Conservation (phyloP, 2,797 vertebrate genomes). For the Syngnathus acus region DNA sequence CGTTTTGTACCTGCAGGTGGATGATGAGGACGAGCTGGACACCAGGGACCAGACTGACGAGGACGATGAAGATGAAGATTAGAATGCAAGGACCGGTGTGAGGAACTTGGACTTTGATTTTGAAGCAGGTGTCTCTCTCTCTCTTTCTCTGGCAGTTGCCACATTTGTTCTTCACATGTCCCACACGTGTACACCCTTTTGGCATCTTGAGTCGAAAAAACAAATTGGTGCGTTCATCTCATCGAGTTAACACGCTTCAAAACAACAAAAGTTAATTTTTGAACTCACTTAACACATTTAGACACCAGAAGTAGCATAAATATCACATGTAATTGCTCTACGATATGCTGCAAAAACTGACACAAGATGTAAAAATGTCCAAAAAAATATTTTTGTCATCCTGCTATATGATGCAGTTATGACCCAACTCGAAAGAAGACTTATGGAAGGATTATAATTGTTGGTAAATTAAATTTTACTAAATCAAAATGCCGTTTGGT, state of each 20-base stretch:
- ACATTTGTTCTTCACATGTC: background rate
- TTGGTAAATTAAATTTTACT: conserved; percentile 65
- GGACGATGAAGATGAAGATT: conserved; percentile 73
- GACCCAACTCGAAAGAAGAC: conserved; percentile 74
- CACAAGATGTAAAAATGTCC: conserved; percentile 44
- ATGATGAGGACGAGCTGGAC: conserved; percentile 92
- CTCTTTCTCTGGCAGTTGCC: background rate
- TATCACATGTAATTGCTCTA: conserved; percentile 33
- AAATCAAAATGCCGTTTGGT: conserved; percentile 32
- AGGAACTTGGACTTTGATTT: conserved; percentile 26
- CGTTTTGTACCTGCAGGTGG: conserved; percentile 70
- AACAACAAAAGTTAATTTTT: conserved; percentile 15
- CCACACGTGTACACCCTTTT: background rate
- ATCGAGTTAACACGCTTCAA: conserved; percentile 23
- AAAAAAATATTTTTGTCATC: conserved; percentile 63
- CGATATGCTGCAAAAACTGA: conserved; percentile 66
- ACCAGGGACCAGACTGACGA: conserved; percentile 79
- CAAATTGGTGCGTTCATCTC: conserved; percentile 49
- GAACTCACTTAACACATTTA: conserved; percentile 8
- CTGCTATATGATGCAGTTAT: conserved; percentile 76
- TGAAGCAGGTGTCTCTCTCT: conserved; percentile 13
- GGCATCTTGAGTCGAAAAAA: background rate
- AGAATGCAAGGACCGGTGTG: conserved; percentile 45
- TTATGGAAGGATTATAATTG: conserved; percentile 48
- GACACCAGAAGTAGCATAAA: background rate